phyloP scores from a whole-genome alignment of 1,140 invertebrate species.

The Drosophila carrolli region DNA sequence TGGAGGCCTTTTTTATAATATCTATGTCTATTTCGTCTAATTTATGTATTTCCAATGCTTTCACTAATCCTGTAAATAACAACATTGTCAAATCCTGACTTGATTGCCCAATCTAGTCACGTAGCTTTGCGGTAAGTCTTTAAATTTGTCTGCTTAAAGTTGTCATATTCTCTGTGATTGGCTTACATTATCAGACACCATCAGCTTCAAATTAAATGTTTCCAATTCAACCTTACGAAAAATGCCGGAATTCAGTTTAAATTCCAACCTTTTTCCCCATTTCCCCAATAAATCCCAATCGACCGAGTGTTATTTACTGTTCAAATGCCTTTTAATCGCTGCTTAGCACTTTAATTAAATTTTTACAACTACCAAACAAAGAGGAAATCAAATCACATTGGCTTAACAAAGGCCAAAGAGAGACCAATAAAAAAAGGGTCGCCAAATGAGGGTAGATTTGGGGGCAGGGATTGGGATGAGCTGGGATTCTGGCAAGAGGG shows the following conservation, averaged over 20 bases:
- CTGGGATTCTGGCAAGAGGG: constrained; percentile 34
- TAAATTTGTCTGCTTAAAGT: constrained; percentile 1
- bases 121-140: constrained; percentile 82
- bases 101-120: constrained; percentile 59
- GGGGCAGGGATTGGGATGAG: constrained; percentile 58
- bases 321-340: constrained; percentile 68
- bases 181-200: not conserved
- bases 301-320: constrained; percentile 59
- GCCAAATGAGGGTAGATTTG: constrained; percentile 62
- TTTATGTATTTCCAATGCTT: constrained; percentile 59
- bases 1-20: not conserved
- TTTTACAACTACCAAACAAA: constrained; percentile 46
- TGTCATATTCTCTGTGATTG: constrained; percentile 6
- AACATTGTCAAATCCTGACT: constrained; percentile 26
- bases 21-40: constrained; percentile 42
- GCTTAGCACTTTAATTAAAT: constrained; percentile 77
- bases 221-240: constrained; percentile 15
- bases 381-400: constrained; percentile 63
- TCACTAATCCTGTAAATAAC: constrained; percentile 72
- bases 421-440: constrained; percentile 49
- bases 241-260: constrained; percentile 11
- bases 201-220: constrained; percentile 13
- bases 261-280: constrained; percentile 10
- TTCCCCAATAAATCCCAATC: constrained; percentile 31
- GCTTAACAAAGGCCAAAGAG: constrained; percentile 26